Conservation (phyloP, 2,113 vertebrate species). For the Elephantulus edwardii region DNA sequence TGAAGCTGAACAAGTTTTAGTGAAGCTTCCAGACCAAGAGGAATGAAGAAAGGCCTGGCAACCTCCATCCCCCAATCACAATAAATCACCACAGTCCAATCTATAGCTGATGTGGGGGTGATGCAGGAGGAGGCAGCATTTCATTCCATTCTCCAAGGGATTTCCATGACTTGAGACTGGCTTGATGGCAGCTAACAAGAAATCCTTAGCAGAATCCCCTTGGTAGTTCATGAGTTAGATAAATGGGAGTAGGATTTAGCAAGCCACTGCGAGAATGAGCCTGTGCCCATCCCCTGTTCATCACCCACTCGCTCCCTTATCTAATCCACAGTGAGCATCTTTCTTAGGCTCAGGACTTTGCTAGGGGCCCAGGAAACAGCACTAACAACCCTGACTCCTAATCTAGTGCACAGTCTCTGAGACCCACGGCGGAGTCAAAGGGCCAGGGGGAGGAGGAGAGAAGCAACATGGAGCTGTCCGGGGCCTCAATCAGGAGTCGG, state of each 20-base stretch:
- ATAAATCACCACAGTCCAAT: neutral
- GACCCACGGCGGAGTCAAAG: neutral
- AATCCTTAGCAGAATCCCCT: neutral
- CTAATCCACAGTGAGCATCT: fast-evolving
- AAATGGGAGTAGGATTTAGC: neutral
- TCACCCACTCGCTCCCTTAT: neutral
- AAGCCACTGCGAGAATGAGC: neutral
- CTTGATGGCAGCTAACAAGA: neutral
- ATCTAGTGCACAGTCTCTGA: neutral
- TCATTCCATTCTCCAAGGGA: neutral
- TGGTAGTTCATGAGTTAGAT: neutral
- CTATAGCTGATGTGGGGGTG: neutral
- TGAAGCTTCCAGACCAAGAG: neutral
- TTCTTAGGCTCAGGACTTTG: neutral
- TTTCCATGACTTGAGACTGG: neutral
- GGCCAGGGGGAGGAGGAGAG: neutral
- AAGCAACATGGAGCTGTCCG: neutral
- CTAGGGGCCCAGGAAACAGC: neutral
- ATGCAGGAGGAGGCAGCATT: neutral
- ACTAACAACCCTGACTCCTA: neutral
- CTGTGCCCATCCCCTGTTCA: neutral
- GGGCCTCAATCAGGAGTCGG: fast-evolving
- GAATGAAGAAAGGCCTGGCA: neutral
- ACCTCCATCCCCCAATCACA: neutral
- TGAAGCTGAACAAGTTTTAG: neutral